phyloP scores from a whole-genome alignment of 2,888 invertebrate genomes.

The Lymantria monacha region DNA sequence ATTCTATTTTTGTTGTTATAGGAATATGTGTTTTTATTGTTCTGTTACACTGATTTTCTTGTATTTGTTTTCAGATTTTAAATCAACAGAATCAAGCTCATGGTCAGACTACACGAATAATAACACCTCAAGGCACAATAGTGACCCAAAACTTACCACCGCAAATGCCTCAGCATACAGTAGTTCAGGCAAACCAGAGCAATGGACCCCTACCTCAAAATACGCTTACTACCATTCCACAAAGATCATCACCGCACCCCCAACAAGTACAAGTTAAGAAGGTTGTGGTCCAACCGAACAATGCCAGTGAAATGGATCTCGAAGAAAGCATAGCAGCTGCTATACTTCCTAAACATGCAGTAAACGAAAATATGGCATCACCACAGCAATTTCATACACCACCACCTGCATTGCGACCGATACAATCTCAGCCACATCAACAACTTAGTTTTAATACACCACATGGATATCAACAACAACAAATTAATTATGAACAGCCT shows the following conservation, averaged over 20 bases:
- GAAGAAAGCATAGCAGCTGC: slow-evolving; percentile 80
- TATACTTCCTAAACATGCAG: slow-evolving; percentile 66
- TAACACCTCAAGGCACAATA: slow-evolving; percentile 72
- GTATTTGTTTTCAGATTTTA: slow-evolving; percentile 42
- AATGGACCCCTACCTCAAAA: slow-evolving; percentile 59
- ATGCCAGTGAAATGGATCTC: slow-evolving; percentile 75
- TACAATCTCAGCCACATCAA: slow-evolving; percentile 32
- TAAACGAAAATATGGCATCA: slow-evolving; percentile 46
- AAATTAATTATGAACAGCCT: slow-evolving; percentile 51
- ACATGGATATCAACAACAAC: slow-evolving; percentile 53
- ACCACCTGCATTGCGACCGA: slow-evolving; percentile 45
- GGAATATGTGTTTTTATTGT: too few species aligned
- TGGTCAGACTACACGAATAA: slow-evolving; percentile 53
- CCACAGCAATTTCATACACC: slow-evolving; percentile 56
- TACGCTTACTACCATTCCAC: slow-evolving; percentile 47
- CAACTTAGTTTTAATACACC: slow-evolving; percentile 55
- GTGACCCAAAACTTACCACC: slow-evolving; percentile 59
- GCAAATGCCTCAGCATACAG: slow-evolving; percentile 51
- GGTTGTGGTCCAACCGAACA: slow-evolving; percentile 71
- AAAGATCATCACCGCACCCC: slow-evolving; percentile 42
- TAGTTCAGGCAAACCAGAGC: slow-evolving; percentile 51
- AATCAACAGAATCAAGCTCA: slow-evolving; percentile 59
- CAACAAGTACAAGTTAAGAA: slow-evolving; percentile 58
- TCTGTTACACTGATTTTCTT: not conserved
- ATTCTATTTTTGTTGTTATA: too few species aligned